These are phyloP conservation scores for Elymnias hypermnestra DNA, from an alignment of 1,140 invertebrate genomes.

Conservation along the genomic window DNA sequence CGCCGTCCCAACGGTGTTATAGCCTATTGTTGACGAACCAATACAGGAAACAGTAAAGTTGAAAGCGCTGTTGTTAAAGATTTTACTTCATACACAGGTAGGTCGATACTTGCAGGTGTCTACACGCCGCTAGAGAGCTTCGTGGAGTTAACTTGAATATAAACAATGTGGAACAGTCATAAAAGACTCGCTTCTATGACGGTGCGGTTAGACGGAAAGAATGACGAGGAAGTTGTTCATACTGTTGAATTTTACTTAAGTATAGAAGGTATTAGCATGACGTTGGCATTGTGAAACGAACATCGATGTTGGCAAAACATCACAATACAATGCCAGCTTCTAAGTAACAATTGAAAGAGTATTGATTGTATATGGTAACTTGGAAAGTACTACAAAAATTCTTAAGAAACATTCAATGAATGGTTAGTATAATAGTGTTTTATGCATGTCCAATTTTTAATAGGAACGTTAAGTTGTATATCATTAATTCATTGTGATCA, in stretches of 20 bases:
- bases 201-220: conserved; percentile 42
- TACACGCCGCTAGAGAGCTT: conserved; percentile 38
- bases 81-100: conserved; percentile 64
- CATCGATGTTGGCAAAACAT: conserved; percentile 57
- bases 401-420: conserved; percentile 8
- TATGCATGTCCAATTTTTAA: conserved; percentile 1
- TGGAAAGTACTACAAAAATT: conserved; percentile 14
- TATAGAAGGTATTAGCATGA: conserved; percentile 40
- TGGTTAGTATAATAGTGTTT: conserved; percentile 1
- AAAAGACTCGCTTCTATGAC: conserved; percentile 23
- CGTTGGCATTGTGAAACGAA: conserved; percentile 28
- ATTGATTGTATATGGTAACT: conserved; percentile 14
- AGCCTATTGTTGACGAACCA: conserved; percentile 65
- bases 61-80: conserved; percentile 58
- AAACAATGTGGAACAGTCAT: conserved; percentile 46
- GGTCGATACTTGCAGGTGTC: conserved; percentile 52
- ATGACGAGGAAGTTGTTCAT: conserved; percentile 63
- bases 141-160: conserved; percentile 49
- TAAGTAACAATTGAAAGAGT: conserved; percentile 17
- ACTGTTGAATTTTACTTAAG: conserved; percentile 33
- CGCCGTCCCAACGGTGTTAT: conserved; percentile 42
- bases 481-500: too few relatives aligned
- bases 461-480: too few relatives aligned
- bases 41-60: conserved; percentile 70
- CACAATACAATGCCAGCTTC: conserved; percentile 23